phyloP scores from a whole-genome alignment of 1,140 invertebrate genomes.

The Dolichoris vasculosae region DNA sequence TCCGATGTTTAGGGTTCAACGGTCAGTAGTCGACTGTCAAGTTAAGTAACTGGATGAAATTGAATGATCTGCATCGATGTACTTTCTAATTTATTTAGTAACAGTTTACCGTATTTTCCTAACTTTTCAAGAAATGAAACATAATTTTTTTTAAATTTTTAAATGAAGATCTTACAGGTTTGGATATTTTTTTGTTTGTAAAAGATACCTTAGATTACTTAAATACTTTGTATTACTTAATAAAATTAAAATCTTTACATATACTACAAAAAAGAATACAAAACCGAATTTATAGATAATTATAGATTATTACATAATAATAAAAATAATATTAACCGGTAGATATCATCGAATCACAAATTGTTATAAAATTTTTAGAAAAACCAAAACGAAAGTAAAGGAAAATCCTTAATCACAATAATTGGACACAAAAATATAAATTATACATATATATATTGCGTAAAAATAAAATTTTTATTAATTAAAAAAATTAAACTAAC shows the following conservation, averaged over 20 bases:
- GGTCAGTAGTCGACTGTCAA: too few relatives aligned
- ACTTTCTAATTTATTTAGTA: background rate
- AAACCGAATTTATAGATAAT: background rate
- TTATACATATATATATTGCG: too few relatives aligned
- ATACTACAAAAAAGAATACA: too few relatives aligned
- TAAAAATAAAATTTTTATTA: too few relatives aligned
- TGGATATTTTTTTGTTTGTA: background rate
- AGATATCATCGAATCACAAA: background rate
- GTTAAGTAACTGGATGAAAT: background rate
- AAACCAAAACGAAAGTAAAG: too few relatives aligned
- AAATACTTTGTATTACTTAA: conserved; percentile 1
- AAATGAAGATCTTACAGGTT: background rate
- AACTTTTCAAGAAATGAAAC: background rate
- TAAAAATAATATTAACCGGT: background rate
- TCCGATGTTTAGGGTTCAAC: too few relatives aligned
- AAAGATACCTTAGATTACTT: background rate
- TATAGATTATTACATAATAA: background rate
- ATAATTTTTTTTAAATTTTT: background rate
- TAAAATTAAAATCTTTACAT: background rate
- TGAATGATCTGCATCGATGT: background rate
- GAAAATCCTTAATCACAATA: too few relatives aligned
- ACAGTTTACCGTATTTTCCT: background rate
- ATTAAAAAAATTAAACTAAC: too few relatives aligned
- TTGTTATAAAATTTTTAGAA: too few relatives aligned
- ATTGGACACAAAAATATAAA: background rate